These are phyloP conservation scores for Actinostola sp. DNA, from an alignment of 92 coral and sea anemone species.

Conservation along the genomic window DNA sequence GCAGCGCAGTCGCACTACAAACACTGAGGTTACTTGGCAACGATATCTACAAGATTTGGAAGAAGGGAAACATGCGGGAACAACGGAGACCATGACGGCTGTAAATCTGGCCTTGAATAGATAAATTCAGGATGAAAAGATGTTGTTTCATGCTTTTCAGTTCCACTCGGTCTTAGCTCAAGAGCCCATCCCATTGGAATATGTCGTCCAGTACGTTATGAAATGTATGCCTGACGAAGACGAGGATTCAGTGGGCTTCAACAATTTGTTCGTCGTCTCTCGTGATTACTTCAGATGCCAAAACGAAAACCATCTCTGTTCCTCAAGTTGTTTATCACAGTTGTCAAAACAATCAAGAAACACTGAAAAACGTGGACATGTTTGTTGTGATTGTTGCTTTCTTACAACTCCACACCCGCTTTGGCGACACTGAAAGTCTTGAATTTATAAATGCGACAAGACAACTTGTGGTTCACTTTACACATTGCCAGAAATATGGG, in stretches of 20 bases:
- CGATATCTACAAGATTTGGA: not conserved
- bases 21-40: not conserved
- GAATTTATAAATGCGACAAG: no score
- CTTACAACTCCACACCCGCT: no score
- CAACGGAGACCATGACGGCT: not conserved
- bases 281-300: not conserved
- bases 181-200: slow-evolving; percentile 3
- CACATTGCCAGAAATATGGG: no score
- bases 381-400: not conserved
- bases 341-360: not conserved
- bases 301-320: no score
- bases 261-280: not conserved
- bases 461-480: no score
- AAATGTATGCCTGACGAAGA: not conserved
- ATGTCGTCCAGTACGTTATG: not conserved
- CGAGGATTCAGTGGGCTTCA: not conserved
- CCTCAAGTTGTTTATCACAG: not conserved
- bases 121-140: no score
- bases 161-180: not conserved
- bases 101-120: not conserved
- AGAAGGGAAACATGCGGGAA: not conserved
- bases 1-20: no score
- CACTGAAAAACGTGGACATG: not conserved
- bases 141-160: not conserved
- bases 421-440: no score